phyloP scores from a whole-genome alignment of 1,140 invertebrate species.

The Macrotrachela quadricornifera region DNA sequence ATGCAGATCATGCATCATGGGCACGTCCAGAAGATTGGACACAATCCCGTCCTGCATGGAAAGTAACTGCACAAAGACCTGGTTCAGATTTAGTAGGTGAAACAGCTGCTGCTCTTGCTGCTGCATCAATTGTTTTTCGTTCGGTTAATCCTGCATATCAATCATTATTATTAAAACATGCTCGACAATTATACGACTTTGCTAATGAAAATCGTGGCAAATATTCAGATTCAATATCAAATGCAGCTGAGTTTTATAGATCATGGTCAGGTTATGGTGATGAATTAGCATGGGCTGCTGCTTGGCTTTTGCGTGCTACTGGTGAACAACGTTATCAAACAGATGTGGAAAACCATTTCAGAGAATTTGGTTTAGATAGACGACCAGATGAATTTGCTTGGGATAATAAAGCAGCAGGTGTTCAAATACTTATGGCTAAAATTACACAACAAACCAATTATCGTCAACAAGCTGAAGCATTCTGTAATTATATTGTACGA shows the following conservation, averaged over 20 bases:
- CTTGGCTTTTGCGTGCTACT: conserved; percentile 41
- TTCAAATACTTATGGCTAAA: conserved; percentile 27
- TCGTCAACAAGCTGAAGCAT: too few relatives aligned
- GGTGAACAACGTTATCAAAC: conserved; percentile 33
- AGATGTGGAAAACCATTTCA: conserved; percentile 34
- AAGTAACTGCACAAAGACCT: conserved; percentile 11
- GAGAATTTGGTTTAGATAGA: conserved; percentile 10
- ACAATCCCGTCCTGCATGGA: conserved; percentile 14
- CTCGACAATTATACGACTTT: conserved; percentile 39
- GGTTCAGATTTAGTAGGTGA: conserved; percentile 19
- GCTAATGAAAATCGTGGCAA: conserved; percentile 35
- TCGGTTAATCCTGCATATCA: conserved; percentile 32
- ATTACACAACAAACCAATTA: too few relatives aligned
- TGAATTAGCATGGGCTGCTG: conserved; percentile 39
- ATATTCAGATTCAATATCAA: conserved; percentile 37
- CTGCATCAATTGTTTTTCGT: conserved; percentile 12
- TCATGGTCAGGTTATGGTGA: conserved; percentile 37
- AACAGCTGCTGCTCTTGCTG: conserved; percentile 17
- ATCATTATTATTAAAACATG: conserved; percentile 31
- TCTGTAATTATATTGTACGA: too few relatives aligned
- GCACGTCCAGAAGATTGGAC: conserved; percentile 18
- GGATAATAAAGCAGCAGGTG: conserved; percentile 38
- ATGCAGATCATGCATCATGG: conserved; percentile 16
- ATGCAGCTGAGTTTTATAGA: conserved; percentile 36
- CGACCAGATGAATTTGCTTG: conserved; percentile 29